These are phyloP conservation scores for Meandrusa payeni DNA, from an alignment of 2,888 invertebrate genomes.

Conservation along the genomic window DNA sequence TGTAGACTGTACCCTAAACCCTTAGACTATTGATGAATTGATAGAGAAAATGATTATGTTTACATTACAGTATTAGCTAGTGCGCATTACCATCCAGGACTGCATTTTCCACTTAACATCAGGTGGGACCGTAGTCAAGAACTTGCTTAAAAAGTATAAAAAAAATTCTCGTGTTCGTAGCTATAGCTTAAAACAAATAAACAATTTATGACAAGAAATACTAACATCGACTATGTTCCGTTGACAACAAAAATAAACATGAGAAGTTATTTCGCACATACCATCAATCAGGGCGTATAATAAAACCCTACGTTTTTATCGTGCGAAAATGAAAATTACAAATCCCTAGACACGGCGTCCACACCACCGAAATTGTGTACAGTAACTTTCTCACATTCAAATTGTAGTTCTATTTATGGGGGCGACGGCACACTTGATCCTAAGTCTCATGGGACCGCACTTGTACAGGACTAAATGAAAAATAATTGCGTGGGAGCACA, in stretches of 20 bases:
- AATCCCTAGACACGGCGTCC: slow-evolving; percentile 47
- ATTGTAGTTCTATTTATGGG: slow-evolving; percentile 55
- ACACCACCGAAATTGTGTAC: slow-evolving; percentile 40
- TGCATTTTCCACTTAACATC: no score
- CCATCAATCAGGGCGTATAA: slow-evolving; percentile 20
- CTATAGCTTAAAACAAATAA: no score
- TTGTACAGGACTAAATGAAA: slow-evolving; percentile 71
- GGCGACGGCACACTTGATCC: slow-evolving; percentile 58
- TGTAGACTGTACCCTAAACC: no score
- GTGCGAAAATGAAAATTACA: slow-evolving; percentile 55
- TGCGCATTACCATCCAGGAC: no score
- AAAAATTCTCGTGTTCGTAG: no score
- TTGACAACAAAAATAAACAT: slow-evolving; percentile 20
- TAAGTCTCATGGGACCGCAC: slow-evolving; percentile 57
- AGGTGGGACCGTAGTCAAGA: no score
- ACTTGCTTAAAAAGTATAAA: no score
- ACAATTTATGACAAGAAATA: no score
- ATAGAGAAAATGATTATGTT: no score
- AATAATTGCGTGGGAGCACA: slow-evolving; percentile 60
- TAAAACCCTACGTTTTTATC: slow-evolving; percentile 28
- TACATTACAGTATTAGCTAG: no score
- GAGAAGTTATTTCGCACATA: not conserved
- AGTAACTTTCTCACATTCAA: slow-evolving; percentile 67
- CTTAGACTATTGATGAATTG: no score
- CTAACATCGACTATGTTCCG: no score